phyloP scores from a whole-genome alignment of 2,113 vertebrate species.

The Pseudorasbora parva region DNA sequence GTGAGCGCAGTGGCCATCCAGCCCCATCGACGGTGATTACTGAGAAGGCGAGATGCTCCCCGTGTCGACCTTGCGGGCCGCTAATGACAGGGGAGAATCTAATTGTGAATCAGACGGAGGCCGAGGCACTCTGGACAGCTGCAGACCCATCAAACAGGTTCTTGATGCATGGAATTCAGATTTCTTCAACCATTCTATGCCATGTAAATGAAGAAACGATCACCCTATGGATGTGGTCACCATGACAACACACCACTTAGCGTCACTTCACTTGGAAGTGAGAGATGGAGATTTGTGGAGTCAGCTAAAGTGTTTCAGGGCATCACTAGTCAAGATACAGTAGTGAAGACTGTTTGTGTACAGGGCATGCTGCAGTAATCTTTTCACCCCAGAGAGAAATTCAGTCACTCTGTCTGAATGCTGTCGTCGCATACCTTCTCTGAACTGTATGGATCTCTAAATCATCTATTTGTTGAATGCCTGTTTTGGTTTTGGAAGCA shows the following conservation, averaged over 20 bases:
- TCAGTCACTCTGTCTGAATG: too few relatives aligned
- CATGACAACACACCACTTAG: slow-evolving; percentile 34
- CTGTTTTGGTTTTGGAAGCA: not conserved
- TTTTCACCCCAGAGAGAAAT: not conserved
- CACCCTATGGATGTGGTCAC: slow-evolving; percentile 17
- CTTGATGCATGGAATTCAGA: slow-evolving; percentile 13
- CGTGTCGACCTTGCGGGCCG: slow-evolving; percentile 43
- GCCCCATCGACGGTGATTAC: slow-evolving; percentile 52
- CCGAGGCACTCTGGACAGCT: slow-evolving; percentile 30
- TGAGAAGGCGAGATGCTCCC: slow-evolving; percentile 15
- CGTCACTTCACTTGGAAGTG: not conserved
- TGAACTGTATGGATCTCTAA: not conserved
- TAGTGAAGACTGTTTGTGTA: not conserved
- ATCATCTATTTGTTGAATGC: not conserved
- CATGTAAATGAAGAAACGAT: slow-evolving; percentile 20
- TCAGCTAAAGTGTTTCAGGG: not conserved
- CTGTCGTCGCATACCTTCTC: not conserved
- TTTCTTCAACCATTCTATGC: not conserved
- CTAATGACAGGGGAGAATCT: slow-evolving; percentile 55
- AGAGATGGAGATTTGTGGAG: not conserved
- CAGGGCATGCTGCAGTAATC: not conserved
- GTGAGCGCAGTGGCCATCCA: slow-evolving; percentile 36
- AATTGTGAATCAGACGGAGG: slow-evolving; percentile 48
- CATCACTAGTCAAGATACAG: not conserved
- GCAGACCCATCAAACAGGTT: not conserved